Percentiles rank a stretch among this genome's conserved stretches.
These are phyloP conservation scores for Platerodrilus igneus DNA, from an alignment of 2,888 invertebrate species.

Conservation along the genomic window DNA sequence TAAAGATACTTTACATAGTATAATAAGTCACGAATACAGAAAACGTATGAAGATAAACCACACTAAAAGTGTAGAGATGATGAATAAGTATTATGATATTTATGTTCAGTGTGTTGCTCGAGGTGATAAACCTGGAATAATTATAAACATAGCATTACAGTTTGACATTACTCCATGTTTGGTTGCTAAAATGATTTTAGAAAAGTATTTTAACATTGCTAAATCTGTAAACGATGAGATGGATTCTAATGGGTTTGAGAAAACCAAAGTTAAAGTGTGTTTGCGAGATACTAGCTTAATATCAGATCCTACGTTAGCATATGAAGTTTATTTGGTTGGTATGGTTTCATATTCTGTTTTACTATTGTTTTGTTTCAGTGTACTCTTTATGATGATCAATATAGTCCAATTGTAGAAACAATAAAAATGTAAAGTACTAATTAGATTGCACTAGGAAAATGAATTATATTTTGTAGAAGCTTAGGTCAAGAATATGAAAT, in stretches of 20 bases:
- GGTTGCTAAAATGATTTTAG: conserved; percentile 56
- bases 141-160: conserved; percentile 55
- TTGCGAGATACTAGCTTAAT: conserved; percentile 71
- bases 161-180: conserved; percentile 56
- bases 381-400: conserved; percentile 74
- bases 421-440: conserved; percentile 63
- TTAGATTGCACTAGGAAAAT: background rate
- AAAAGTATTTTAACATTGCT: conserved; percentile 47
- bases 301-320: conserved; percentile 63
- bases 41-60: conserved; percentile 61
- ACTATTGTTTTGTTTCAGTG: conserved; percentile 54
- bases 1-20: conserved; percentile 62
- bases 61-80: conserved; percentile 55
- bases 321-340: conserved; percentile 69
- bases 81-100: conserved; percentile 48
- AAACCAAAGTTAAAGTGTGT: conserved; percentile 51
- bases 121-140: conserved; percentile 55
- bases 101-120: conserved; percentile 45
- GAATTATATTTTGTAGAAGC: conserved; percentile 51
- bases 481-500: conserved; percentile 84
- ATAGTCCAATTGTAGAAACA: conserved; percentile 76
- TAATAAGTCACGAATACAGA: conserved; percentile 62
- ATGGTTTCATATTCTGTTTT: conserved; percentile 19
- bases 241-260: conserved; percentile 36
- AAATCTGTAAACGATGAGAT: conserved; percentile 26